Evolutionary conservation across 2,888 invertebrate genomes (phyloP).

Genomic region (Oligia fasciuncula): DNA sequence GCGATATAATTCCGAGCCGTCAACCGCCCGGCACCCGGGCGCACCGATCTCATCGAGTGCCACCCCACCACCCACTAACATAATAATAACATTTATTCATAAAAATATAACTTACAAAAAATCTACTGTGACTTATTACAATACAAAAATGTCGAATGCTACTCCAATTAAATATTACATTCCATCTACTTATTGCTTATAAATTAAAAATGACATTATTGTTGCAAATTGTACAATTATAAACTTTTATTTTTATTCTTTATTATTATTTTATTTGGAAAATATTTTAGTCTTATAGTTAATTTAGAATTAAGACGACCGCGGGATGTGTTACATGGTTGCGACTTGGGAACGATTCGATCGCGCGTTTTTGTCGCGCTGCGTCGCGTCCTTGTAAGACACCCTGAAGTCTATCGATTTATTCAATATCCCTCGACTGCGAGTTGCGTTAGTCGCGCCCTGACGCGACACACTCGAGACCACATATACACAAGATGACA

Average conservation of each 20-base stretch:
- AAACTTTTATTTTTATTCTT: conserved; percentile 54
- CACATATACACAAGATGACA: conserved; percentile 59
- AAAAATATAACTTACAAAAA: conserved; percentile 70
- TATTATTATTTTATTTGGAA: conserved; percentile 62
- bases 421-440: conserved; percentile 59
- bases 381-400: conserved; percentile 51
- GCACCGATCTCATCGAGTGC: conserved; percentile 63
- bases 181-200: conserved; percentile 67
- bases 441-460: conserved; percentile 47
- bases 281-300: conserved; percentile 68
- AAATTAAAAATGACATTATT: conserved; percentile 67
- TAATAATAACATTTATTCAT: conserved; percentile 63
- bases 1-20: conserved; percentile 49
- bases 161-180: conserved; percentile 63
- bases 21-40: conserved; percentile 35
- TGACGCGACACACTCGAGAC: conserved; percentile 41
- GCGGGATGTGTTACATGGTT: conserved; percentile 49
- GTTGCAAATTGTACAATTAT: conserved; percentile 69
- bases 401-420: conserved; percentile 62
- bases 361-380: conserved; percentile 8
- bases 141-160: conserved; percentile 64
- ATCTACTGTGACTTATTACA: conserved; percentile 64
- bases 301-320: conserved; percentile 68
- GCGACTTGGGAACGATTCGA: conserved; percentile 41
- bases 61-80: conserved; percentile 47